Percentiles rank a stretch among this genome's conserved stretches.
These are phyloP conservation scores for human DNA, from an alignment of 2,113 vertebrate genomes.

Conservation along the genomic window DNA sequence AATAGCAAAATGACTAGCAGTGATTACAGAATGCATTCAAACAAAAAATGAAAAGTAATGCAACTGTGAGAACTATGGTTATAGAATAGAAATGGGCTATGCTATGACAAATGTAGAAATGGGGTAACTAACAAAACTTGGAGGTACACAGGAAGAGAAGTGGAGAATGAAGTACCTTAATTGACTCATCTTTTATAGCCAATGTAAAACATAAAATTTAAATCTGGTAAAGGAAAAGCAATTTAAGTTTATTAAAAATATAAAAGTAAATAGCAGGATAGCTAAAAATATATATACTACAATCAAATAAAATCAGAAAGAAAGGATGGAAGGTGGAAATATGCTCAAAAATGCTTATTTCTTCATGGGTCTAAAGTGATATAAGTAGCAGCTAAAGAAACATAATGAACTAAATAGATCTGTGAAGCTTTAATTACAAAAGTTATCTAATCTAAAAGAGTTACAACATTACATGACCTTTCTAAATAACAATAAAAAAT, in stretches of 20 bases:
- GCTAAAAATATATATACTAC: not conserved
- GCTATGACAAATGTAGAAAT: not conserved
- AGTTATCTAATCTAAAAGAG: not conserved
- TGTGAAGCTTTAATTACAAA: not conserved
- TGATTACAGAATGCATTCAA: not conserved
- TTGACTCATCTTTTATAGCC: not conserved
- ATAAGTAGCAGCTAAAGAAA: not conserved
- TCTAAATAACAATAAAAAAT: not conserved
- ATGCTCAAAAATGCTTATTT: not conserved
- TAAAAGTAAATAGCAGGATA: not conserved
- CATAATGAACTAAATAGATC: not conserved
- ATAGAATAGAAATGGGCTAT: not conserved
- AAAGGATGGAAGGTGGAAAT: not conserved
- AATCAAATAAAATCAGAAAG: not conserved
- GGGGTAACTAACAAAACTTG: not conserved
- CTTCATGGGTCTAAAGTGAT: not conserved
- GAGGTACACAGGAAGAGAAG: not conserved
- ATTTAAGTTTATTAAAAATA: not conserved
- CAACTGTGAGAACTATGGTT: not conserved
- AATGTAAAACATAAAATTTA: not conserved
- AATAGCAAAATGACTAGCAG: not conserved
- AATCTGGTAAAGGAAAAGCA: not conserved
- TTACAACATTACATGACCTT: not conserved
- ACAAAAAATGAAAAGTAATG: not conserved
- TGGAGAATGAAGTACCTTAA: accelerated